These are phyloP conservation scores for Ia io DNA, from an alignment of 2,113 vertebrate species.

Conservation along the genomic window DNA sequence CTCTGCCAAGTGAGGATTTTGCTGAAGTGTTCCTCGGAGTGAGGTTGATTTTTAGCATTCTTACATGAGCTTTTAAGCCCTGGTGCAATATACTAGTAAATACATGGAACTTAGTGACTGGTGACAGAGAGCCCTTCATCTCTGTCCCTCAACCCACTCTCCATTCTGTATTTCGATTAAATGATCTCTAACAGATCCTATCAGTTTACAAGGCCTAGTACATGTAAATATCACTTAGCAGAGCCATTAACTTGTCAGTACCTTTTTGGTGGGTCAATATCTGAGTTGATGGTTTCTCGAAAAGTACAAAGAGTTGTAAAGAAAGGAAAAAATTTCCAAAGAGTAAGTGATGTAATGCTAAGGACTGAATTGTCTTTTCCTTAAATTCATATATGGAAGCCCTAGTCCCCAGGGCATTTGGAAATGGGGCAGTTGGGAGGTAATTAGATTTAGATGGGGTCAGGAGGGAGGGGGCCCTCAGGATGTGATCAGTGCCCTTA, in stretches of 20 bases:
- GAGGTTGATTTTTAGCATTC: constrained; percentile 24
- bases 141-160: background rate
- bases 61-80: constrained; percentile 28
- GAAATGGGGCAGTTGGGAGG: background rate
- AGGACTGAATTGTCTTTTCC: background rate
- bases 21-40: background rate
- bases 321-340: background rate
- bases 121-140: background rate
- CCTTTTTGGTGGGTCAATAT: background rate
- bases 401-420: background rate
- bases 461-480: background rate
- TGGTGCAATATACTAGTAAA: background rate
- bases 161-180: background rate
- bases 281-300: background rate
- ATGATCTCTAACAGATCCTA: constrained; percentile 21
- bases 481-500: background rate
- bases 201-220: background rate
- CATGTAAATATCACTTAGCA: background rate
- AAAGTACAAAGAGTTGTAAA: background rate
- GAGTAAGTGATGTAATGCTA: background rate
- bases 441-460: background rate
- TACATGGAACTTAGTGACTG: background rate
- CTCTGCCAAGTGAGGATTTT: constrained; percentile 47
- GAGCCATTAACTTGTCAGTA: background rate
- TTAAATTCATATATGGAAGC: background rate